Evolutionary conservation across 2,113 vertebrate species (phyloP), one percentile per base, ranked within the genome.

Genomic region (Mohoua ochrocephala): DNA sequence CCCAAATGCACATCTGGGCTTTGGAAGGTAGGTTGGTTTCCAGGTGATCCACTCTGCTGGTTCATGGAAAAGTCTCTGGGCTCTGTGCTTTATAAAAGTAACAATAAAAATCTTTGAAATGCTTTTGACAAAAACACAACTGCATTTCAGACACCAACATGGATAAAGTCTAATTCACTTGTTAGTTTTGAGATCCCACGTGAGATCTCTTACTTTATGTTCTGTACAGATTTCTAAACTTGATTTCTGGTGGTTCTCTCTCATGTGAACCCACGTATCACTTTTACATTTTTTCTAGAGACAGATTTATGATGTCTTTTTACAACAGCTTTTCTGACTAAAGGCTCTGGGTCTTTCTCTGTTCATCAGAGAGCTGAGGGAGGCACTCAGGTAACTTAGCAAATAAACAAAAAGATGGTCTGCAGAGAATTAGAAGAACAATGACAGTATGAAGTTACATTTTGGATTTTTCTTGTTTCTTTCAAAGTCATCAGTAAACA

Each of bases 1-100:
- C 99, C 73, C 99, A 99, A 94, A 98, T 99, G 97, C 99, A 99
- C 94, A 99, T 99, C 96, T 99, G 99, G 99, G 99, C 99, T 81
- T 97, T 99, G 89, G 99, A 99, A 99, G 99, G 99, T 99, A 96
- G 97, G 98, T 18, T 18, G 71, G 6, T 79, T 45, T 42, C 54
- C 39, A 30, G n/a, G 27, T 80, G 31, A 73, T 77, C 47, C 26
- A 8, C 23, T 84, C 45, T 17, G 3, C 60, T 86, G 23, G 6
- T 24, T 82, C 30, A 6, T n/a, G 52, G 30, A 57, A 61, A 76
- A 49, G 10, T 76, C 86, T 82, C 19, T 53, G 83, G 41, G 42
- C 12, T 87, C 64, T 74, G 41, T 70, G 50, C 39, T 82, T 85
- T 84, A 35, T 28, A 50, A 79, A 53, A 47, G 23, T 47, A 76